phyloP scores from a whole-genome alignment of 2,797 vertebrate genomes.

The Liasis olivaceus region DNA sequence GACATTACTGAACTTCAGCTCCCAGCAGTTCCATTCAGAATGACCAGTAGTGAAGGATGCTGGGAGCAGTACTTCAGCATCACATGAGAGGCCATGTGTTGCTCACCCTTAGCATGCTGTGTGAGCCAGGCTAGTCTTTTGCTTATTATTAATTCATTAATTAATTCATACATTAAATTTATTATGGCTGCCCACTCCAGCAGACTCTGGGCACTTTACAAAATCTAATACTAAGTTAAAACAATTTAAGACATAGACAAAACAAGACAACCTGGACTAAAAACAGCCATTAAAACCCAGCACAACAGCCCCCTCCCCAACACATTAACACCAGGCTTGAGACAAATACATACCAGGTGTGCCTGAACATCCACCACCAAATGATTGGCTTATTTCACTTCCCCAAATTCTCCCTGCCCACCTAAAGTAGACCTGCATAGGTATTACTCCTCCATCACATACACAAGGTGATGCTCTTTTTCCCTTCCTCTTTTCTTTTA shows the following conservation, averaged over 20 bases:
- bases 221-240: neutral
- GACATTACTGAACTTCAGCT: neutral
- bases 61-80: neutral
- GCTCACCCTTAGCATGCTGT: neutral
- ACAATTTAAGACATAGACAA: neutral
- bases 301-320: neutral
- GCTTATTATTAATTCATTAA: neutral
- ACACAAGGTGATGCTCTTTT: neutral
- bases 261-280: neutral
- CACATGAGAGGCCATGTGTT: neutral
- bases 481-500: too few relatives aligned
- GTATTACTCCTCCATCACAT: neutral
- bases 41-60: neutral
- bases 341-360: neutral
- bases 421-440: neutral
- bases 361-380: too few relatives aligned
- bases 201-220: neutral
- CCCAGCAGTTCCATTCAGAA: neutral
- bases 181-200: neutral
- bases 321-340: neutral
- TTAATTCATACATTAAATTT: neutral
- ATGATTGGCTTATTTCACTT: neutral
- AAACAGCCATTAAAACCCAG: neutral
- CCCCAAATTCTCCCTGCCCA: too few relatives aligned
- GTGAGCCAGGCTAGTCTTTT: neutral